phyloP scores from a whole-genome alignment of 2,797 vertebrate species.

The Poliocrania exsul region DNA sequence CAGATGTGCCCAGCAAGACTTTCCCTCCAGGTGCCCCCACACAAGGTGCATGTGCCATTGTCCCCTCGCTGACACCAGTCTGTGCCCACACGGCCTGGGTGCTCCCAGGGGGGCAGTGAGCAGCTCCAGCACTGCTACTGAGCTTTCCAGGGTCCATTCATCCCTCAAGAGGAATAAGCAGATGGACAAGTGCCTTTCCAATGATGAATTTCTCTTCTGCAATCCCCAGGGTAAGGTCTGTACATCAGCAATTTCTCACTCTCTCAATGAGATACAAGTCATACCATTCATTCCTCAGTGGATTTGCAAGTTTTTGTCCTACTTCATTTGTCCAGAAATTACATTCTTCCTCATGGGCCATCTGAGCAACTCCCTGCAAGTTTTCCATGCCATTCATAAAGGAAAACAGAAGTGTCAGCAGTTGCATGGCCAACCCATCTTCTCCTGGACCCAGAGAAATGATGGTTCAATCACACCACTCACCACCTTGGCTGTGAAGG shows the following conservation, averaged over 20 bases:
- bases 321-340: neutral
- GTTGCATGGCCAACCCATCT: neutral
- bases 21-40: neutral
- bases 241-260: neutral
- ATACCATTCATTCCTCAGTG: neutral
- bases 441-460: neutral
- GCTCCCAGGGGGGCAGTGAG: neutral
- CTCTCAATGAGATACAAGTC: neutral
- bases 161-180: neutral
- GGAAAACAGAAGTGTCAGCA: neutral
- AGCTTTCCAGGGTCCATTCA: neutral
- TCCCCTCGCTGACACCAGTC: neutral
- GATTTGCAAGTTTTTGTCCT: neutral
- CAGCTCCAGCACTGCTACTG: neutral
- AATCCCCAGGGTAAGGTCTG: neutral
- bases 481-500: neutral
- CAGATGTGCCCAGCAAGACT: neutral
- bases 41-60: neutral
- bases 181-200: neutral
- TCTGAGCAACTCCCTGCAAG: neutral
- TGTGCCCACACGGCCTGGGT: neutral
- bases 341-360: neutral
- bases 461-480: neutral
- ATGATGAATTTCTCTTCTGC: neutral
- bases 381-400: neutral